These are phyloP conservation scores for Diploptera punctata DNA, from an alignment of 2,888 invertebrate species.

Conservation along the genomic window DNA sequence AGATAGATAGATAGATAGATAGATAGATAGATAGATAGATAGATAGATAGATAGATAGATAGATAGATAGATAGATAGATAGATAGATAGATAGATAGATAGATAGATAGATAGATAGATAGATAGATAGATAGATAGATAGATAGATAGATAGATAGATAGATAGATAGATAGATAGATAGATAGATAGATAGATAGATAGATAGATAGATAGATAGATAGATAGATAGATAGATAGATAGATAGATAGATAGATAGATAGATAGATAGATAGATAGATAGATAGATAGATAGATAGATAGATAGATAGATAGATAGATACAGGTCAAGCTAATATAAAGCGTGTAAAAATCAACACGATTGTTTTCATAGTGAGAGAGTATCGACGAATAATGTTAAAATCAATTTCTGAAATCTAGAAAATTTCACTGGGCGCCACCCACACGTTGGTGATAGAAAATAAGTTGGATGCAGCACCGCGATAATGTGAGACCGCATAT, in stretches of 20 bases:
- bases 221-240: neutral
- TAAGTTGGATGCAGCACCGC: no score
- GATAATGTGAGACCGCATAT: no score
- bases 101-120: neutral
- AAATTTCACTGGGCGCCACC: no score
- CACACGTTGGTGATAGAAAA: no score
- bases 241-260: neutral
- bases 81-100: neutral
- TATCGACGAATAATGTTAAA: no score
- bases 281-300: neutral
- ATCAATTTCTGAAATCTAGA: no score
- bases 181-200: neutral
- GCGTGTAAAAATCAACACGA: no score
- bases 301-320: neutral
- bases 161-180: neutral
- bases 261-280: neutral
- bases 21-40: neutral
- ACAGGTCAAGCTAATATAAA: no score
- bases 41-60: neutral
- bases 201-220: neutral
- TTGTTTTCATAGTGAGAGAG: no score
- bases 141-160: neutral
- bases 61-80: neutral
- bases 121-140: neutral
- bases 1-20: neutral